phyloP scores from a whole-genome alignment of 1,140 invertebrate genomes.

The Dermatophagoides farinae region DNA sequence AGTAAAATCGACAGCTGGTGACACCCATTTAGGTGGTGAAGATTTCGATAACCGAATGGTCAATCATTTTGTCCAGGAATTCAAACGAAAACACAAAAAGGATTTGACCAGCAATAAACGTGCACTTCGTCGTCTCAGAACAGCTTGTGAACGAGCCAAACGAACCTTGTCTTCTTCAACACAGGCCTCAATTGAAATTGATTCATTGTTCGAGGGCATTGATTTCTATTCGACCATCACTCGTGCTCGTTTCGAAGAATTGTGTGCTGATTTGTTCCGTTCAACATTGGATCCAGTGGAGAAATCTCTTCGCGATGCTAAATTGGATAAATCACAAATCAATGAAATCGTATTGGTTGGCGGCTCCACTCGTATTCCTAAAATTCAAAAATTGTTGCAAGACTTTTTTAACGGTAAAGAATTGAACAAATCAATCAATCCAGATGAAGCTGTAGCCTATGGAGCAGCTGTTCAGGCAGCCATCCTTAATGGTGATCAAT shows the following conservation, averaged over 20 bases:
- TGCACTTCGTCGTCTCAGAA: constrained; percentile 68
- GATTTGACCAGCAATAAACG: constrained; percentile 73
- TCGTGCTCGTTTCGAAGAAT: constrained; percentile 83
- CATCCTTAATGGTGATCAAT: constrained; percentile 82
- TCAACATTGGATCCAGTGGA: constrained; percentile 25
- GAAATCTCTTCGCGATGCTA: constrained; percentile 25
- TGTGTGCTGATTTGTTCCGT: constrained; percentile 64
- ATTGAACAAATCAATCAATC: constrained; percentile 86
- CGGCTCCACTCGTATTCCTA: constrained; percentile 91
- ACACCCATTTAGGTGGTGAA: constrained; percentile 92
- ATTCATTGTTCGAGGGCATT: constrained; percentile 63
- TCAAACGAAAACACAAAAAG: constrained; percentile 92
- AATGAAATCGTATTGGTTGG: constrained; percentile 93
- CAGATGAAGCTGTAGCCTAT: constrained; percentile 69
- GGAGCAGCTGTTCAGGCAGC: constrained; percentile 51
- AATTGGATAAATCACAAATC: constrained; percentile 35
- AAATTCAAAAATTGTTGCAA: constrained; percentile 64
- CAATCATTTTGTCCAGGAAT: constrained; percentile 84
- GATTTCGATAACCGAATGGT: constrained; percentile 93
- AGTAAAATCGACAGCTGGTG: constrained; percentile 87
- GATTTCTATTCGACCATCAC: constrained; percentile 92
- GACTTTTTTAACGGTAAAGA: constrained; percentile 76
- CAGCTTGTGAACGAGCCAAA: constrained; percentile 86
- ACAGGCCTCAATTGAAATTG: constrained; percentile 50
- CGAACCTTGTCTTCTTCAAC: constrained; percentile 79